Percentiles rank a stretch among this genome's conserved stretches.
Conservation (phyloP, 2,797 vertebrate species). For the Acanthiza pusilla region DNA sequence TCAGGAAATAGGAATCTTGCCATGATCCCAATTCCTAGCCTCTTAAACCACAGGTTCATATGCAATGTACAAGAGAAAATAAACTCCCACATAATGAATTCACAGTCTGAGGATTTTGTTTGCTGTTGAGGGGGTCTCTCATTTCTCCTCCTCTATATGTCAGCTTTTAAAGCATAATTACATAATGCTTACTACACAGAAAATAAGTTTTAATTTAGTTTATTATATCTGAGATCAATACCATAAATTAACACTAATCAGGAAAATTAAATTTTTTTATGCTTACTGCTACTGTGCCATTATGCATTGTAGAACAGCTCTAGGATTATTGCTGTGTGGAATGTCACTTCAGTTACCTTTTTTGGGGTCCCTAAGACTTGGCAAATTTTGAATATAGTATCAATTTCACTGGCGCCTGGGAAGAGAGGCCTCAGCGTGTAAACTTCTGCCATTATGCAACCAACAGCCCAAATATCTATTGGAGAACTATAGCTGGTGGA, state of each 20-base stretch:
- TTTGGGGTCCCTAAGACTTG: conserved; percentile 81
- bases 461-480: conserved; percentile 82
- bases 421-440: conserved; percentile 81
- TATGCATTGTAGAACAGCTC: neutral
- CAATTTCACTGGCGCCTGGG: conserved; percentile 81
- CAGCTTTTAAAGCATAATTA: neutral
- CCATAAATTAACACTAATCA: neutral
- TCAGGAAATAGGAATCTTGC: neutral
- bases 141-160: neutral
- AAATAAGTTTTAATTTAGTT: neutral
- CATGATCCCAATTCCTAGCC: neutral
- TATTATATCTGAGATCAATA: neutral
- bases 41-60: neutral
- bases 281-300: neutral
- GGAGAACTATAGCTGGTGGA: conserved; percentile 83
- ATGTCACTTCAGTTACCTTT: conserved; percentile 69
- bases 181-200: neutral
- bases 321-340: neutral
- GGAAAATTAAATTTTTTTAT: neutral
- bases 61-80: neutral
- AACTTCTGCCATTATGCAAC: conserved; percentile 84
- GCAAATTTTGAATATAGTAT: conserved; percentile 85
- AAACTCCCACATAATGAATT: neutral
- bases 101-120: neutral
- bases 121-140: neutral